Percentiles rank a stretch among this genome's conserved stretches.
phyloP scores from a whole-genome alignment of 2,888 invertebrate genomes.

The Agriopis marginaria region DNA sequence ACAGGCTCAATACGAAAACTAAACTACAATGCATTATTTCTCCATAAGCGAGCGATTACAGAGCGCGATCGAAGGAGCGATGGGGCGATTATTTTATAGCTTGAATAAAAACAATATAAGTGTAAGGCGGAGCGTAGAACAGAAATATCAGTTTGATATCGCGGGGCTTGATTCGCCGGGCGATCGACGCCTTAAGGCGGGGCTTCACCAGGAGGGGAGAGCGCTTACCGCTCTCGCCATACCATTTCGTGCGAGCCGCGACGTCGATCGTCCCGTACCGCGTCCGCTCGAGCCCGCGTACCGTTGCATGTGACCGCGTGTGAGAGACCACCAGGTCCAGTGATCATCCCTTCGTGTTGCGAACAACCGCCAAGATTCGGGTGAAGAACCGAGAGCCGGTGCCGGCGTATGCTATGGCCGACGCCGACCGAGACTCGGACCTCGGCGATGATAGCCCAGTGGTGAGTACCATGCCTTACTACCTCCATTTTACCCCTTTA shows the following conservation, averaged over 20 bases:
- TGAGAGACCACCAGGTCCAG: conserved; percentile 69
- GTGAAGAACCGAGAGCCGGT: conserved; percentile 95
- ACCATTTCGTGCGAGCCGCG: conserved; percentile 72
- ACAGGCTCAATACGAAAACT: conserved; percentile 56
- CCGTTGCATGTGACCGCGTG: conserved; percentile 62
- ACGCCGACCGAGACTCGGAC: conserved; percentile 89
- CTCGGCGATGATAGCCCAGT: conserved; percentile 91
- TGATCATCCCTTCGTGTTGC: conserved; percentile 64
- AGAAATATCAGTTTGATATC: conserved; percentile 84
- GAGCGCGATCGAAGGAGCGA: conserved; percentile 36
- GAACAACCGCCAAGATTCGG: conserved; percentile 91
- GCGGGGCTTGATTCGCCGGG: conserved; percentile 81
- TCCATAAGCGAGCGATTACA: conserved; percentile 10
- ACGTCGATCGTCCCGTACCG: conserved; percentile 61
- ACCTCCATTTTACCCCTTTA: conserved; percentile 31
- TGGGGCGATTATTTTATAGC: conserved; percentile 78
- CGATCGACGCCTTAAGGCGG: conserved; percentile 81
- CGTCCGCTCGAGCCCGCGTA: conserved; percentile 43
- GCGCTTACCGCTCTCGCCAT: conserved; percentile 61
- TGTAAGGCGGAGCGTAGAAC: conserved; percentile 77
- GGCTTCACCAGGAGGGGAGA: conserved; percentile 69
- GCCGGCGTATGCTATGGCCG: conserved; percentile 94
- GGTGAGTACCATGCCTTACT: conserved; percentile 84
- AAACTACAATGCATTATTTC: conserved; percentile 20
- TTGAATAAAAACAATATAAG: conserved; percentile 83